Conservation (phyloP, 2,888 invertebrate genomes). For the Herminia tarsipennalis region DNA sequence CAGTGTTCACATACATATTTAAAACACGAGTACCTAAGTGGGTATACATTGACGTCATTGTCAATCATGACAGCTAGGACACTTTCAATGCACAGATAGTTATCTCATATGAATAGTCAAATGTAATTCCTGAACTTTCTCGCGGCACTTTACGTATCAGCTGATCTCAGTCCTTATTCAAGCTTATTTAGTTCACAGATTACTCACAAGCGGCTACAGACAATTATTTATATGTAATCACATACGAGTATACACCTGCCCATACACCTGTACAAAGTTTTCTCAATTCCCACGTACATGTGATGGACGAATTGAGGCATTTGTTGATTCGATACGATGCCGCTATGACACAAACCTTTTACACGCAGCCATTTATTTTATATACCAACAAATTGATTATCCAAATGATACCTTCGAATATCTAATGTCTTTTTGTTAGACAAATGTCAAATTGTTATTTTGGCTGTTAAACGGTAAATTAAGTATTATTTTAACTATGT, state of each 20-base stretch:
- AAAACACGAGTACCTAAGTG: too few species aligned
- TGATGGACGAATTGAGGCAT: constrained; percentile 41
- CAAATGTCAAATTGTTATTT: constrained; percentile 17
- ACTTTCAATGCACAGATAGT: too few species aligned
- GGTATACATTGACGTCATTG: too few species aligned
- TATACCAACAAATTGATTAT: constrained; percentile 44
- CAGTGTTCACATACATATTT: too few species aligned
- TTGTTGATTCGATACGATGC: constrained; percentile 43
- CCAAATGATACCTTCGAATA: constrained; percentile 32
- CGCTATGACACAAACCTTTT: constrained; percentile 42
- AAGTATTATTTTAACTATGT: constrained; percentile 12
- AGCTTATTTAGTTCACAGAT: constrained; percentile 4
- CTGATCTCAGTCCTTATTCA: too few species aligned
- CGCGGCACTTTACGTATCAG: too few species aligned
- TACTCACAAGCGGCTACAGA: neutral
- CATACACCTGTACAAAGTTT: constrained; percentile 37
- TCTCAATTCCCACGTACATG: constrained; percentile 35
- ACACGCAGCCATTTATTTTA: constrained; percentile 40
- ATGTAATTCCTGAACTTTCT: too few species aligned
- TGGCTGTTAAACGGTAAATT: constrained; percentile 13
- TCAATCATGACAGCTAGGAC: too few species aligned
- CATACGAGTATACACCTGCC: constrained; percentile 21
- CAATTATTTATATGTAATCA: constrained; percentile 4
- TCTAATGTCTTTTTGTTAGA: constrained; percentile 14
- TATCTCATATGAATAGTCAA: too few species aligned